A percentile compares a stretch with the other conserved stretches of the same genome.
phyloP scores from a whole-genome alignment of 2,888 invertebrate genomes.

The Pseudococcus longispinus region DNA sequence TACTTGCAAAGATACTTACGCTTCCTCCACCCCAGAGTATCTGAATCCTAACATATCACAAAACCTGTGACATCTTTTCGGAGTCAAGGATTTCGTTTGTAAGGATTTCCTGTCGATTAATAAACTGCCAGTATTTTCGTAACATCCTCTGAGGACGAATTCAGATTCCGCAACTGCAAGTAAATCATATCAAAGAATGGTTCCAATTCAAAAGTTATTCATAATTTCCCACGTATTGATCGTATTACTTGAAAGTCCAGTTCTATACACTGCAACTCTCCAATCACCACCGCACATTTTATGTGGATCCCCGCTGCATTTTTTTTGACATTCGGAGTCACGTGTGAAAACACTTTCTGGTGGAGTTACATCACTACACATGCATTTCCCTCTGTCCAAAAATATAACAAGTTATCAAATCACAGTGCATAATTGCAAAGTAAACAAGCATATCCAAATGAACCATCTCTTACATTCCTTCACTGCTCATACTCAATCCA shows the following conservation, averaged over 20 bases:
- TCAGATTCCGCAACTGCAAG: background rate
- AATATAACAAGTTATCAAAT: too few relatives aligned
- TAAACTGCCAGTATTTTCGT: constrained; percentile 16
- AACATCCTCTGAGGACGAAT: constrained; percentile 54
- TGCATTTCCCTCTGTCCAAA: background rate
- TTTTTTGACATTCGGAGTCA: constrained; percentile 59
- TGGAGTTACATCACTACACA: constrained; percentile 58
- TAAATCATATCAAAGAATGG: background rate
- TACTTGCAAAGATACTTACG: background rate
- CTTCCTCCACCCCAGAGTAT: constrained; percentile 56
- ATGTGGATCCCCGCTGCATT: constrained; percentile 59
- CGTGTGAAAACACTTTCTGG: constrained; percentile 21
- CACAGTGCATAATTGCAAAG: too few relatives aligned
- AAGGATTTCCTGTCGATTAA: constrained; percentile 45
- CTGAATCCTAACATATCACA: constrained; percentile 55
- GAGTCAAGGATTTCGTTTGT: constrained; percentile 48
- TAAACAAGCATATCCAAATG: background rate
- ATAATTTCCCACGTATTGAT: background rate
- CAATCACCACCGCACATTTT: constrained; percentile 60
- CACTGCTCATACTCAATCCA: background rate
- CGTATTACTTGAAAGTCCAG: constrained; percentile 58
- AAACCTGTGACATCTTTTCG: constrained; percentile 53
- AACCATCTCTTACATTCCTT: background rate
- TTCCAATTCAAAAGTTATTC: background rate
- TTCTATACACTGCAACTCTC: constrained; percentile 59